Evolutionary conservation across 2,797 vertebrate species (phyloP).

Genomic region (Carcharodon carcharias): DNA sequence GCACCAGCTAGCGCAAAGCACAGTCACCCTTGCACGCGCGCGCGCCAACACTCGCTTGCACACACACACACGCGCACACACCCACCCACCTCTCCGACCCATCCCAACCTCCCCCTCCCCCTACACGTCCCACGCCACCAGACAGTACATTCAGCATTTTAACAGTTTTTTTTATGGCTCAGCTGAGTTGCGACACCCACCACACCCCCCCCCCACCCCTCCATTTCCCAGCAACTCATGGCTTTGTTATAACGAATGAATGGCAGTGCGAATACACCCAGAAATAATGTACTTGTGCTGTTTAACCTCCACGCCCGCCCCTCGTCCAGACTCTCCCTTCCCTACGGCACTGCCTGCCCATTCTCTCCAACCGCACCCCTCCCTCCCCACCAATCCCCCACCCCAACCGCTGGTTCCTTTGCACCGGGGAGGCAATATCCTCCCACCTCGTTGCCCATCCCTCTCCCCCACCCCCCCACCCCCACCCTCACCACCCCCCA

Average conservation of each 20-base stretch:
- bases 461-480: slow-evolving; percentile 40
- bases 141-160: slow-evolving; percentile 61
- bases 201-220: too few relatives aligned
- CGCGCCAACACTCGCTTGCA: neutral
- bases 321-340: too few relatives aligned
- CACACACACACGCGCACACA: too few relatives aligned
- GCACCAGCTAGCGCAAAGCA: slow-evolving; percentile 42
- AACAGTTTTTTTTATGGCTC: slow-evolving; percentile 60
- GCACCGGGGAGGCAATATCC: neutral
- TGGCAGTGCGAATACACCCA: slow-evolving; percentile 51
- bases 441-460: too few relatives aligned
- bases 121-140: slow-evolving; percentile 39
- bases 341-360: too few relatives aligned
- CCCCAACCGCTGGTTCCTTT: slow-evolving; percentile 43
- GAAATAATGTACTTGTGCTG: slow-evolving; percentile 54
- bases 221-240: slow-evolving; percentile 43
- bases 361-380: slow-evolving; percentile 24
- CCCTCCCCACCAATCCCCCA: slow-evolving; percentile 45
- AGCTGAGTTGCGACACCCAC: slow-evolving; percentile 43
- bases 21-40: neutral
- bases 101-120: too few relatives aligned
- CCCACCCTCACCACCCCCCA: too few relatives aligned
- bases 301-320: slow-evolving; percentile 24
- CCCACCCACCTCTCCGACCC: too few relatives aligned
- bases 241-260: slow-evolving; percentile 42